Conservation (phyloP, 2,797 vertebrate species). For the Bryconaethiops microstoma region DNA sequence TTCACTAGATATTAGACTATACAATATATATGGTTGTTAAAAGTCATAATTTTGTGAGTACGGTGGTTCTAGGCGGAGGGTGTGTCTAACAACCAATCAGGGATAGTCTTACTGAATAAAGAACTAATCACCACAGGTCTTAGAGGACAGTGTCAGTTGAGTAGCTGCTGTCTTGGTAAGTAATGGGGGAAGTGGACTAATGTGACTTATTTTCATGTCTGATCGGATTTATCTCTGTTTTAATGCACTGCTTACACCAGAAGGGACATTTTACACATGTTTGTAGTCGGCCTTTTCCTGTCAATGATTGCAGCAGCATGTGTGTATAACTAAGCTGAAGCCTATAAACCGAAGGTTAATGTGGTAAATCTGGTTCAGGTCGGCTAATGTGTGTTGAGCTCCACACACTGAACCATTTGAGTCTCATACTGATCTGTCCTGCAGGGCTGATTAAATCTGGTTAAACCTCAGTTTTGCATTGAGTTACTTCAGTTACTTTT, state of each 20-base stretch:
- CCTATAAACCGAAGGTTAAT: no score
- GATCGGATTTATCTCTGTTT: no score
- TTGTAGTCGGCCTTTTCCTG: neutral
- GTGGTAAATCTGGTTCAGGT: neutral
- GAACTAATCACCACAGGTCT: constrained; percentile 5
- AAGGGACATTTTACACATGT: no score
- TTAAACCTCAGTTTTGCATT: no score
- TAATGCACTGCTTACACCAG: no score
- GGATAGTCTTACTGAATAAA: neutral
- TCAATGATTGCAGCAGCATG: neutral
- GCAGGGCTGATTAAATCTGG: neutral
- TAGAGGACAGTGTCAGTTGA: neutral
- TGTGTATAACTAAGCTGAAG: no score
- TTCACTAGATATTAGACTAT: neutral
- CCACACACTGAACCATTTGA: neutral
- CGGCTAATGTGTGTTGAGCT: neutral
- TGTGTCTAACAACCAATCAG: constrained; percentile 6
- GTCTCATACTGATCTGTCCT: no score
- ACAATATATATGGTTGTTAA: neutral
- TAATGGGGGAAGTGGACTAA: constrained; percentile 1
- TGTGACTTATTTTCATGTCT: no score
- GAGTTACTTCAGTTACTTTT: neutral
- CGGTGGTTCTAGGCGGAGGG: neutral
- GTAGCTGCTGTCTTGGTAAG: constrained; percentile 24
- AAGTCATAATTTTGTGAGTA: neutral